Base-by-base conservation (phyloP, 2,113 vertebrate species). In the Oreochromis tanganicae region DNA sequence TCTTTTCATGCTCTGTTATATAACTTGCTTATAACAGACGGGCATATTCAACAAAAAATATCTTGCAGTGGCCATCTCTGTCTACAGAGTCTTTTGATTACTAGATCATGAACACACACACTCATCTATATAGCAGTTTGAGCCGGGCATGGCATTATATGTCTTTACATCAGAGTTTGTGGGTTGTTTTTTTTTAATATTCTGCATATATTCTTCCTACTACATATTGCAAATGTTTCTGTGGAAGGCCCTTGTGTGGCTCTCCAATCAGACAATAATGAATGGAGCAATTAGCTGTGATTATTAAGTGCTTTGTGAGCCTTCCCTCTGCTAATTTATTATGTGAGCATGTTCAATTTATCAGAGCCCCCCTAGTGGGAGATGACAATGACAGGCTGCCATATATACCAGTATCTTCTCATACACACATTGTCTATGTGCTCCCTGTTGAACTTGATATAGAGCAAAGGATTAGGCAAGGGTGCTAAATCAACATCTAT, bases 211-310 rank as follows among this genome's bases (percentile, higher is more conserved):
- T 34, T 71, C 14, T 46, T 75, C 4, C 16, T 36, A 27, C 9
- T 78, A 78, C 54, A 52, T 11, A 1, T 78, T 5, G 73, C 17
- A 12, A 34, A 85, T 19, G 24, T 41, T 84, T 61, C 84, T 34
- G 3, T 80, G 71, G 63, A 84, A 89, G 83, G 92, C 78, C 66
- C 73, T 86, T 55, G 71, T 80, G 57, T 38, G 21, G 27, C 82
- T 80, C 56, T 82, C 79, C 85, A 94, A 90, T 96, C 88, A 88
- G 85, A 73, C 19, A 43, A 86, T 94, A 94, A 95, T 92, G 83
- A 95, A 94, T 94, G 29, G 86, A 88, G 91, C 86, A 95, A 95
- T 94, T 96, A 93, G 79, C 81, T 24, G 86, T 84, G 87, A 95
- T 95, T 94, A 94, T 93, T 84, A 91, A 92, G 89, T 83, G 85